Conservation (phyloP, 2,113 vertebrate species). For the Hystrix cristata region DNA sequence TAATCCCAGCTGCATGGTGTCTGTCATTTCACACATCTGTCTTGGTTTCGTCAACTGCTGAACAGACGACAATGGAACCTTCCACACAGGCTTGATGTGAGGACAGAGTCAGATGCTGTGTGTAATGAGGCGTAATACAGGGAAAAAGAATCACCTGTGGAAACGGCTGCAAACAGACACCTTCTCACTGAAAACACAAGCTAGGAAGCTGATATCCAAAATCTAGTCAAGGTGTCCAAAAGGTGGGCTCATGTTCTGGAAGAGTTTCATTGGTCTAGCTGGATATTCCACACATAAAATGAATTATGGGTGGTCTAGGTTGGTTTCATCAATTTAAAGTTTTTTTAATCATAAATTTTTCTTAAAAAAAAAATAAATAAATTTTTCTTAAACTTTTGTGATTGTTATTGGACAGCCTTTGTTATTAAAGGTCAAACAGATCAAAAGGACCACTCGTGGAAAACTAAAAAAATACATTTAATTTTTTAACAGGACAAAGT, state of each 20-base stretch:
- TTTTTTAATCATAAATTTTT: slow-evolving; percentile 17
- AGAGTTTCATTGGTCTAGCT: background rate
- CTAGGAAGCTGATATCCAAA: background rate
- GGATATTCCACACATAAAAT: background rate
- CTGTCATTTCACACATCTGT: background rate
- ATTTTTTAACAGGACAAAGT: background rate
- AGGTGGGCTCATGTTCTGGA: background rate
- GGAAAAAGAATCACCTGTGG: background rate
- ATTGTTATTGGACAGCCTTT: background rate
- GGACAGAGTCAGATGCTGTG: background rate
- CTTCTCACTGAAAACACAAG: background rate
- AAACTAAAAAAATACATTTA: background rate
- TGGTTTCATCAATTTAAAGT: background rate
- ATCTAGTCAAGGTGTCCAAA: background rate
- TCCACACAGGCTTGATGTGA: background rate
- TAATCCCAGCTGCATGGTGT: background rate
- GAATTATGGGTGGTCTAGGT: background rate
- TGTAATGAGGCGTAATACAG: background rate
- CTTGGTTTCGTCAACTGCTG: background rate
- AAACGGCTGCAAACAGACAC: background rate
- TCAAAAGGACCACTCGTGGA: background rate
- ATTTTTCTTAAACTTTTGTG: slow-evolving; percentile 25
- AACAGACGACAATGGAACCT: background rate
- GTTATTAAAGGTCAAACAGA: background rate
- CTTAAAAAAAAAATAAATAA: background rate